These are phyloP conservation scores for Slavum lentiscoides DNA, from an alignment of 2,888 invertebrate species.

Conservation along the genomic window DNA sequence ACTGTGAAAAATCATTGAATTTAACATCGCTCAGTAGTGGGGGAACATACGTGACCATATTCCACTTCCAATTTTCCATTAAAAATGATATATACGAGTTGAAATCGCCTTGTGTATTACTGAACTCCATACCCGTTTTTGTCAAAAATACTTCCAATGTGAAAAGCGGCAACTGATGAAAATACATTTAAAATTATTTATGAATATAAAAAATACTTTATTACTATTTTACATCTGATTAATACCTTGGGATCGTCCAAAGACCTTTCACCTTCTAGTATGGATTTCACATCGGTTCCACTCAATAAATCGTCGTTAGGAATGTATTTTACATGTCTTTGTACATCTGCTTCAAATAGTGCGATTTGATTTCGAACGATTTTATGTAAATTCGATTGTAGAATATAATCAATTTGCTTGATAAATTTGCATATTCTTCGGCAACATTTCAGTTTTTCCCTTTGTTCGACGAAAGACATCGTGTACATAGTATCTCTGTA, in stretches of 20 bases:
- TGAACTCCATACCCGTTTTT: neutral
- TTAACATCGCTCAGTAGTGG: slow-evolving; percentile 9
- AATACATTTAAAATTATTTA: neutral
- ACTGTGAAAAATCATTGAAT: slow-evolving; percentile 2
- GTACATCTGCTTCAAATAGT: neutral
- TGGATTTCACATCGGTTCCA: neutral
- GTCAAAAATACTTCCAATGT: slow-evolving; percentile 18
- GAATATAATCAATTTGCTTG: neutral
- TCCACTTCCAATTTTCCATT: slow-evolving; percentile 30
- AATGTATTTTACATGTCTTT: slow-evolving; percentile 23
- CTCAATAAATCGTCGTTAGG: slow-evolving; percentile 14
- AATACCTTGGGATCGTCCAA: slow-evolving; percentile 32
- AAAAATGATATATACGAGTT: slow-evolving; percentile 16
- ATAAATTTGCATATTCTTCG: slow-evolving; percentile 18
- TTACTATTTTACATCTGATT: no score
- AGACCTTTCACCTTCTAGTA: neutral
- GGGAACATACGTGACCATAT: neutral
- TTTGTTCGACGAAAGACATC: slow-evolving; percentile 2
- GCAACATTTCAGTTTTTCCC: slow-evolving; percentile 24
- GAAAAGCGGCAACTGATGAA: slow-evolving; percentile 22
- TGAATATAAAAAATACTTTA: neutral
- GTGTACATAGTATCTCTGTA: neutral
- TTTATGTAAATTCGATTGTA: slow-evolving; percentile 22
- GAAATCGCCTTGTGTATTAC: slow-evolving; percentile 7
- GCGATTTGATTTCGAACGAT: slow-evolving; percentile 18